Base-by-base conservation (phyloP, 2,888 invertebrate genomes). In the Thera obeliscata region DNA sequence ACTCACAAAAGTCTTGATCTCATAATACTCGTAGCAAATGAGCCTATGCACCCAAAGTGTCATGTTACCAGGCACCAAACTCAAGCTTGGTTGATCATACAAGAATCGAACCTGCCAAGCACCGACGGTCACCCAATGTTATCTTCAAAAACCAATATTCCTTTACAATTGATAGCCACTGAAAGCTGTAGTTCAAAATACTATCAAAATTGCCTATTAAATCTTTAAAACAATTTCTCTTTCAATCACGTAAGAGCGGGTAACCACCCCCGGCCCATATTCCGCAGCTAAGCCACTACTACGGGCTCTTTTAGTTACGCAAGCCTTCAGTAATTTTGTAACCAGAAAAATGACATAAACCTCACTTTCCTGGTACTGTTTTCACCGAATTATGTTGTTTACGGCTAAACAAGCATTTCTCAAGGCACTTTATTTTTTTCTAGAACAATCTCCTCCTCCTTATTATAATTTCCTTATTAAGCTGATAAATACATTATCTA, bases 191-290 rank as follows among this genome's bases (percentile, higher is more conserved):
- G 73, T 76, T 78, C 80, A 80, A 76, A 75, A 71, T 77, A 73
- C 73, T 76, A 79, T 81, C 80, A 80, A 84, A 84, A 86, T 86
- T 83, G 80, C 81, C 67, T 68, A 69, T 70, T 60, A 81, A 82
- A 82, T 86, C 82, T 83, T 86, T 84, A 87, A 87, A 88, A 88
- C 86, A 87, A 87, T 89, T 89, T 87, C 86, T 87, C 87, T 87
- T 89, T 89, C 87, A 89, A 90, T 90, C 90, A 89, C 87, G 87
- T 87, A 86, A 88, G 85, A 83, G 87, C 86, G 86, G 84, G 82
- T 74, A 65, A 62, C 80, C 83, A 74, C 80, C 79, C 76, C 43
- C 77, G 76, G 75, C 81, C 82, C 83, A 82, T 84, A 85, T 81
- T 85, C 83, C 81, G 77, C 73, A 43, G 41, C 61, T 66, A 49